These are phyloP conservation scores for Nemopilema nomurai DNA, from an alignment of 30 jellyfish, hydroid and myxozoan genomes.

Conservation along the genomic window DNA sequence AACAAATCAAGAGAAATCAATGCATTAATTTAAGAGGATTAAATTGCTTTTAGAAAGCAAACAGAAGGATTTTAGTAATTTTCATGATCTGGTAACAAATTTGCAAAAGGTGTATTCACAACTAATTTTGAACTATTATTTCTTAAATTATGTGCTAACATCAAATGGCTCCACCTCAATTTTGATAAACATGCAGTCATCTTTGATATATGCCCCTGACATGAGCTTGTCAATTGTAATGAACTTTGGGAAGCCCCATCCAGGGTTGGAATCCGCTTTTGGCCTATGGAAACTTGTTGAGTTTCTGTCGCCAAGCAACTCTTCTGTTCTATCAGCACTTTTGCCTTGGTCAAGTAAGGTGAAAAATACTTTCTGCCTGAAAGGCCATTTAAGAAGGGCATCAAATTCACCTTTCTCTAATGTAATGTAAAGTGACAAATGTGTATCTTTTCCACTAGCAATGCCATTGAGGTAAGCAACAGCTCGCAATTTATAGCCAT, in stretches of 20 bases:
- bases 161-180: slow-evolving; percentile 64
- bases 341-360: slow-evolving; percentile 49
- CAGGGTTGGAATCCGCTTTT: slow-evolving; percentile 70
- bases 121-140: neutral
- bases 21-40: neutral
- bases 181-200: slow-evolving; percentile 63
- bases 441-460: slow-evolving; percentile 77
- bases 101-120: neutral
- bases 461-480: slow-evolving; percentile 70
- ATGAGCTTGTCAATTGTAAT: slow-evolving; percentile 53
- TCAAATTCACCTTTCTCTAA: slow-evolving; percentile 71
- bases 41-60: neutral
- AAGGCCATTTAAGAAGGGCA: slow-evolving; percentile 78
- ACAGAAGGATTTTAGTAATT: neutral
- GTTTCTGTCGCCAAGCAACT: slow-evolving; percentile 64
- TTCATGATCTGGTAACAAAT: neutral
- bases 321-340: slow-evolving; percentile 41
- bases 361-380: slow-evolving; percentile 65
- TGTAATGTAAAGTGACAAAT: slow-evolving; percentile 63
- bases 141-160: slow-evolving; percentile 19
- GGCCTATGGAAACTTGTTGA: slow-evolving; percentile 77
- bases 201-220: slow-evolving; percentile 55
- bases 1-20: neutral
- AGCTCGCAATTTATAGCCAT: slow-evolving; percentile 78
- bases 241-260: slow-evolving; percentile 92